phyloP scores from a whole-genome alignment of 2,113 vertebrate species.

The Scortum barcoo region DNA sequence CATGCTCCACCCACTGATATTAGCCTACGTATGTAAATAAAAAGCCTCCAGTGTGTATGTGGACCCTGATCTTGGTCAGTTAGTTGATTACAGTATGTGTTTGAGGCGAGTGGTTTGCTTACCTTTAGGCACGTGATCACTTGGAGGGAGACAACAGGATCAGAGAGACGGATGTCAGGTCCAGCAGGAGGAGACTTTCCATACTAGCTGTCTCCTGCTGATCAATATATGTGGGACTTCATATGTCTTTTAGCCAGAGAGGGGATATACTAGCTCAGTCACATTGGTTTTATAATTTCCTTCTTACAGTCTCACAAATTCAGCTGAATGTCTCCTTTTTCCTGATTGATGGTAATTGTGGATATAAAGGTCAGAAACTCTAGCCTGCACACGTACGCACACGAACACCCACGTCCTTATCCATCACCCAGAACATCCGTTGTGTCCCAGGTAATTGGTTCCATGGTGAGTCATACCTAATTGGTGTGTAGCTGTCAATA shows the following conservation, averaged over 20 bases:
- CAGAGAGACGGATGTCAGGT: not conserved
- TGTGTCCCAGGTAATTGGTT: conserved; percentile 71
- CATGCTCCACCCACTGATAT: not conserved
- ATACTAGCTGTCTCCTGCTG: not conserved
- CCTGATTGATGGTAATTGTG: conserved; percentile 60
- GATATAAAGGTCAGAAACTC: conserved; percentile 55
- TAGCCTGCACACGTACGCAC: conserved; percentile 36
- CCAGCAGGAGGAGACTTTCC: not conserved
- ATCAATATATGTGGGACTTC: not conserved
- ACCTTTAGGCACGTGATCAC: not conserved
- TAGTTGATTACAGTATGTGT: not conserved
- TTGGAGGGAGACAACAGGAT: not conserved
- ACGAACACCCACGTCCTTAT: conserved; percentile 29
- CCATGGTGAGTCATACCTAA: conserved; percentile 66
- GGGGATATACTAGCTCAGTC: not conserved
- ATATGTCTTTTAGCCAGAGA: conserved; percentile 7
- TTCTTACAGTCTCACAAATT: conserved; percentile 24
- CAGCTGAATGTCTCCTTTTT: conserved; percentile 31
- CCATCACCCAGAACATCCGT: conserved; percentile 57
- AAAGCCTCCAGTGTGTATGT: not conserved
- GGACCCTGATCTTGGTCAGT: not conserved
- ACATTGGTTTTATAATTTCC: not conserved
- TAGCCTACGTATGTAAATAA: not conserved
- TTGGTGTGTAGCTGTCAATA: conserved; percentile 73
- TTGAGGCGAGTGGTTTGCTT: not conserved